Evolutionary conservation across 2,797 vertebrate species (phyloP).

Genomic region (Adrianichthys oophorus): DNA sequence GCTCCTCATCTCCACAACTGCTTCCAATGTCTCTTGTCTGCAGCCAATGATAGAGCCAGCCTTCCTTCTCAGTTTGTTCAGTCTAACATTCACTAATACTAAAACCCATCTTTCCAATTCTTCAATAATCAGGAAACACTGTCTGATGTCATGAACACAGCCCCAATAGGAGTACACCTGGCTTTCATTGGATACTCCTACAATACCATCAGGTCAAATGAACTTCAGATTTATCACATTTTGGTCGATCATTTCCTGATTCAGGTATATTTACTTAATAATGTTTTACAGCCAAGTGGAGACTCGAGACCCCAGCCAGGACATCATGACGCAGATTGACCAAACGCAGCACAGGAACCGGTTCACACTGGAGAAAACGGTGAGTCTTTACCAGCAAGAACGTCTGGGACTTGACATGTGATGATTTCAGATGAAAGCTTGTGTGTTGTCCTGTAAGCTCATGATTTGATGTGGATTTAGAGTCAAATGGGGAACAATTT

Average conservation of each 20-base stretch:
- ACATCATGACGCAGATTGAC: constrained; percentile 78
- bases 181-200: constrained; percentile 81
- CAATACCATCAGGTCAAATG: constrained; percentile 65
- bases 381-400: constrained; percentile 15
- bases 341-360: constrained; percentile 37
- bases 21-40: too few relatives aligned
- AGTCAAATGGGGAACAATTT: constrained; percentile 53
- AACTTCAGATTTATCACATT: too few relatives aligned
- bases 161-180: constrained; percentile 70
- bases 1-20: too few relatives aligned
- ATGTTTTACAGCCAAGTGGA: constrained; percentile 65
- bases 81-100: too few relatives aligned
- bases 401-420: background rate
- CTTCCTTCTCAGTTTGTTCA: too few relatives aligned
- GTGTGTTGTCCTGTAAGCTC: background rate
- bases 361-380: constrained; percentile 48
- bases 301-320: constrained; percentile 68
- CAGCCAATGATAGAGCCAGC: too few relatives aligned
- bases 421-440: background rate
- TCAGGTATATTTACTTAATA: background rate
- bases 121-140: constrained; percentile 60
- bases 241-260: background rate
- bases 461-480: constrained; percentile 16
- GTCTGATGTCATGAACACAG: constrained; percentile 64
- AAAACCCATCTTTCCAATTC: background rate